A percentile compares a stretch with the other conserved stretches of the same genome.
phyloP scores from a whole-genome alignment of 2,797 vertebrate genomes.

The Cossypha niveicapilla region DNA sequence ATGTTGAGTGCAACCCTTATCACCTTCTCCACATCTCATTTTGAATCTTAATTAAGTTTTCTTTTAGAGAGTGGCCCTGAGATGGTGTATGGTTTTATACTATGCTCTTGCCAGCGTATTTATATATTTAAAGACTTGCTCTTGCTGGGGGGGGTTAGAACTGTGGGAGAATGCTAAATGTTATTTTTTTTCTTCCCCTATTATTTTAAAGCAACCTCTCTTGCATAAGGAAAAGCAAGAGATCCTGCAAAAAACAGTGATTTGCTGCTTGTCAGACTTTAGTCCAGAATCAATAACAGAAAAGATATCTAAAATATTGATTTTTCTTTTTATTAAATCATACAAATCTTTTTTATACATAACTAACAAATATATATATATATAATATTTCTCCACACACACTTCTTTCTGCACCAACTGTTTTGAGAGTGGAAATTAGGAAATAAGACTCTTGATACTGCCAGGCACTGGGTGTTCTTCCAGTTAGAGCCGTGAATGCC shows the following conservation, averaged over 20 bases:
- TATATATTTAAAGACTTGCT: neutral
- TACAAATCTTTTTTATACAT: neutral
- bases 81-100: neutral
- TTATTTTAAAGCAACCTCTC: neutral
- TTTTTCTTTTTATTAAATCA: neutral
- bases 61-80: neutral
- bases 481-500: neutral
- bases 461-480: slow-evolving; percentile 1
- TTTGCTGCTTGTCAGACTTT: neutral
- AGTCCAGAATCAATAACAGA: neutral
- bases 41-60: neutral
- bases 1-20: neutral
- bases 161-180: neutral
- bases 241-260: neutral
- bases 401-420: neutral
- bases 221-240: neutral
- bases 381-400: fast-evolving
- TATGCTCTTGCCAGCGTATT: neutral
- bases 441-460: neutral
- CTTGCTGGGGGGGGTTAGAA: neutral
- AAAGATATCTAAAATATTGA: neutral
- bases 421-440: neutral
- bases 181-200: neutral
- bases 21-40: neutral
- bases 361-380: neutral